Evolutionary conservation across 2,113 vertebrate species (phyloP).

Genomic region (Xyliphius kryptos): DNA sequence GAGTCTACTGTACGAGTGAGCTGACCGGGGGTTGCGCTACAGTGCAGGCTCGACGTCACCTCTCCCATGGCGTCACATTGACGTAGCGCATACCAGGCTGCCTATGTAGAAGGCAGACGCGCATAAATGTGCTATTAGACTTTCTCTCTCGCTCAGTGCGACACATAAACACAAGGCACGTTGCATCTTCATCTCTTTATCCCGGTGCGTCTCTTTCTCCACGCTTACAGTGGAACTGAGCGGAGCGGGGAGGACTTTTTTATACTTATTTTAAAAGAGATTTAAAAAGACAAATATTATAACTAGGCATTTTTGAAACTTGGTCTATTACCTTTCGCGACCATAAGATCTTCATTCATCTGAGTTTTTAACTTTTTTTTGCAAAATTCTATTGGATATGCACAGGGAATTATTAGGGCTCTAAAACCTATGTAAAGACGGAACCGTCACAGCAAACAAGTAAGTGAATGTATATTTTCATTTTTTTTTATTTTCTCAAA

Average conservation of each 20-base stretch:
- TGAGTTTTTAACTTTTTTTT: no score
- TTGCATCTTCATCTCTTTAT: slow-evolving; percentile 65
- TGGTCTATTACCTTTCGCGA: no score
- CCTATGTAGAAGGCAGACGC: slow-evolving; percentile 87
- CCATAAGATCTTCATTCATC: no score
- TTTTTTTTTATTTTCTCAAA: no score
- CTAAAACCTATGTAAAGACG: no score
- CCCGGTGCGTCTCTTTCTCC: slow-evolving; percentile 53
- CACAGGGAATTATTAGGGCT: no score
- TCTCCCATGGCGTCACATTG: slow-evolving; percentile 98
- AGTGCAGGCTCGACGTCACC: slow-evolving; percentile 81
- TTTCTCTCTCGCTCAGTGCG: slow-evolving; percentile 71
- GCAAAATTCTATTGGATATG: no score
- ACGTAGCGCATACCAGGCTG: slow-evolving; percentile 98
- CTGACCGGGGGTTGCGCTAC: slow-evolving; percentile 50
- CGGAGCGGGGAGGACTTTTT: slow-evolving; percentile 50
- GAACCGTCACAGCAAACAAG: no score
- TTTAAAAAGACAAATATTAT: no score
- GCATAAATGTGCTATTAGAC: slow-evolving; percentile 81
- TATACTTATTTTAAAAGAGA: no score
- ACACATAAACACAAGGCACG: slow-evolving; percentile 78
- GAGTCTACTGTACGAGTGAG: slow-evolving; percentile 58
- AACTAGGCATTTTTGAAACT: no score
- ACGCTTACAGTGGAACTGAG: slow-evolving; percentile 50
- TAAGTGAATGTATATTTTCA: no score